Evolutionary conservation across 2,797 vertebrate genomes (phyloP).

Genomic region (Sparidentex hasta): DNA sequence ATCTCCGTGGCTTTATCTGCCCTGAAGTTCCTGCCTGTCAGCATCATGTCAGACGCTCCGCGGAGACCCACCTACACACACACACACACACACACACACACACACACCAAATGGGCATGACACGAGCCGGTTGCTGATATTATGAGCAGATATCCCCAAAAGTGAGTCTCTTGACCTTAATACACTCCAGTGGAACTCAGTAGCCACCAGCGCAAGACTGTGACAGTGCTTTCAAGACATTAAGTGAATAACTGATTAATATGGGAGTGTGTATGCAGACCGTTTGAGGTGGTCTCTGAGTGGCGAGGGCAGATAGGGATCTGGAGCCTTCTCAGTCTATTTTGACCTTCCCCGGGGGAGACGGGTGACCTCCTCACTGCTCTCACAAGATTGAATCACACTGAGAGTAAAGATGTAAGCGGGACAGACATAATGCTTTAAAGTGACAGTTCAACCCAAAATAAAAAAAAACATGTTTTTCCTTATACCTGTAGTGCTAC

Average conservation of each 20-base stretch:
- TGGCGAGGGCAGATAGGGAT: slow-evolving; percentile 83
- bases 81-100: slow-evolving; percentile 39
- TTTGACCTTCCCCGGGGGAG: slow-evolving; percentile 88
- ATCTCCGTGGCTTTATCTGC: slow-evolving; percentile 90
- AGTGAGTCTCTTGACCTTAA: slow-evolving; percentile 60
- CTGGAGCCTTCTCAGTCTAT: slow-evolving; percentile 86
- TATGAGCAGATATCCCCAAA: slow-evolving; percentile 20
- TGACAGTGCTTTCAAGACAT: slow-evolving; percentile 30
- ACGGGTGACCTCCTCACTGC: slow-evolving; percentile 81
- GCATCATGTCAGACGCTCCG: slow-evolving; percentile 90
- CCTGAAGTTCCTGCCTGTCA: slow-evolving; percentile 90
- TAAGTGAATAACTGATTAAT: slow-evolving; percentile 47
- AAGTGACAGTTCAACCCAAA: too few species aligned
- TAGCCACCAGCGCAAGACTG: slow-evolving; percentile 54
- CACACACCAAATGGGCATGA: slow-evolving; percentile 3
- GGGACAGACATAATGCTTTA: too few species aligned
- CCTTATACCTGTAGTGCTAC: too few species aligned
- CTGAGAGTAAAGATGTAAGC: too few species aligned
- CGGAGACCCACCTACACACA: slow-evolving; percentile 86
- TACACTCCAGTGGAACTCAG: slow-evolving; percentile 49
- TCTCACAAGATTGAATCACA: slow-evolving; percentile 75
- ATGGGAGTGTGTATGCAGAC: slow-evolving; percentile 68
- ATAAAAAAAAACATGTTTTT: too few species aligned
- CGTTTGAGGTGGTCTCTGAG: slow-evolving; percentile 91
- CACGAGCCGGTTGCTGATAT: slow-evolving; percentile 23